Evolutionary conservation across 2,797 vertebrate species (phyloP).

Genomic region (Danio kyathit): DNA sequence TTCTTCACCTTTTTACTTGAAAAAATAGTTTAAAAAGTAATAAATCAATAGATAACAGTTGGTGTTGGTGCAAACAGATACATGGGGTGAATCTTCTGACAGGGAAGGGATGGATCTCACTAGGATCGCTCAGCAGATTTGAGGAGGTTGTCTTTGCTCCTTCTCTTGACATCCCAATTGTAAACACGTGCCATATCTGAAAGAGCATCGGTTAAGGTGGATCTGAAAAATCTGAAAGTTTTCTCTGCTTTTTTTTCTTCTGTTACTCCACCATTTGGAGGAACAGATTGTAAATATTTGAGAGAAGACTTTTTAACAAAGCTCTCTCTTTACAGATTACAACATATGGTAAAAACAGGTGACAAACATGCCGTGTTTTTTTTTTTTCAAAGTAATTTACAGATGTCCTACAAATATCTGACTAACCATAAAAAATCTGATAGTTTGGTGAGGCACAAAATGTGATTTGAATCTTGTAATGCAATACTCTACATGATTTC

Average conservation of each 20-base stretch:
- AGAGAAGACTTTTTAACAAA: not conserved
- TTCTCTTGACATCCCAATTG: conserved; percentile 99
- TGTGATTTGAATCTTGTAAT: not conserved
- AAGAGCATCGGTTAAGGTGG: conserved; percentile 49
- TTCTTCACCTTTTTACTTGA: conserved; percentile 79
- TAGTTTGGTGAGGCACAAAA: not conserved
- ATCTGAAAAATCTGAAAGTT: not conserved
- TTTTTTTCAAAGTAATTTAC: not conserved
- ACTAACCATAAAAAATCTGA: not conserved
- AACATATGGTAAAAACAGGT: conserved; percentile 16
- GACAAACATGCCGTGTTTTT: not conserved
- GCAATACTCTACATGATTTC: not conserved
- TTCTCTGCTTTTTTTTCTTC: not conserved
- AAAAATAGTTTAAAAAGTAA: conserved; percentile 84
- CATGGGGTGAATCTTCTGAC: conserved; percentile 45
- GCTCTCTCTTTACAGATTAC: not conserved
- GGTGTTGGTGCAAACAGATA: conserved; percentile 60
- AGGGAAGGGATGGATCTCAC: conserved; percentile 7
- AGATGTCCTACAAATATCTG: not conserved
- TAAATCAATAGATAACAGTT: conserved; percentile 77
- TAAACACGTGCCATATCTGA: conserved; percentile 99
- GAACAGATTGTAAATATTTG: not conserved
- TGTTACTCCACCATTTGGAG: not conserved
- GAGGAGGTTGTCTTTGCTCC: conserved; percentile 93
- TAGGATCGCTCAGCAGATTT: conserved; percentile 88